Evolutionary conservation across 2,113 vertebrate species (phyloP), one percentile per base, ranked within the genome.

Genomic region (Columba livia): DNA sequence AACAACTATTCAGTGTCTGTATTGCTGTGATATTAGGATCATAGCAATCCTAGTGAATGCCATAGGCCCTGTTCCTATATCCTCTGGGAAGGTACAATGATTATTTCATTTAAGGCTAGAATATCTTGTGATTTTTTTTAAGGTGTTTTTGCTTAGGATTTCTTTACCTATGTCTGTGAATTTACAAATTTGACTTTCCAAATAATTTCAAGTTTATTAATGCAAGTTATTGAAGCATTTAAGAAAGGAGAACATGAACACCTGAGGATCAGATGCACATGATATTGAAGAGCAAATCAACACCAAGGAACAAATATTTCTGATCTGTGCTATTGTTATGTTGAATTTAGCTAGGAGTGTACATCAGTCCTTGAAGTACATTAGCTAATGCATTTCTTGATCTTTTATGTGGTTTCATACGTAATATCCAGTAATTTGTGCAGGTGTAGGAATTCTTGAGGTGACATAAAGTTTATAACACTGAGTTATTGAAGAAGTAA

Each of bases 41-140:
- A n/a, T 29, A 79, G 34, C 28, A 79, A 31, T 65, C 16, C 18
- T 85, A 73, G 24, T 17, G 48, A 42, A 32, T 60, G 21, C 7
- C 21, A 50, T 18, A 81, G 11, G 8, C 34, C 20, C 85, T 77
- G 18, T 44, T 90, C 64, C 65, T 89, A 12, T 12, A 19, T 29
- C 5, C 2, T 50, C 17, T 62, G 7, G 51, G 7, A 9, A 7
- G 6, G 2, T 42, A 10, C 9, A 40, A 9, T 0, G 3, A 38
- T 82, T 64, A 25, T 18, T 69, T 77, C 10, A 29, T 79, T 88
- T 65, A 79, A 85, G 23, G 12, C 10, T 65, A 72, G 32, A 53
- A 5, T 77, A 19, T 26, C 34, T 74, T 58, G 5, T 4, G 67
- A 26, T 67, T 84, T 67, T 84, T 79, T 2, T 74, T 15, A 60